Base-by-base conservation (phyloP, 2,797 vertebrate genomes). In the Myotis planiceps region DNA sequence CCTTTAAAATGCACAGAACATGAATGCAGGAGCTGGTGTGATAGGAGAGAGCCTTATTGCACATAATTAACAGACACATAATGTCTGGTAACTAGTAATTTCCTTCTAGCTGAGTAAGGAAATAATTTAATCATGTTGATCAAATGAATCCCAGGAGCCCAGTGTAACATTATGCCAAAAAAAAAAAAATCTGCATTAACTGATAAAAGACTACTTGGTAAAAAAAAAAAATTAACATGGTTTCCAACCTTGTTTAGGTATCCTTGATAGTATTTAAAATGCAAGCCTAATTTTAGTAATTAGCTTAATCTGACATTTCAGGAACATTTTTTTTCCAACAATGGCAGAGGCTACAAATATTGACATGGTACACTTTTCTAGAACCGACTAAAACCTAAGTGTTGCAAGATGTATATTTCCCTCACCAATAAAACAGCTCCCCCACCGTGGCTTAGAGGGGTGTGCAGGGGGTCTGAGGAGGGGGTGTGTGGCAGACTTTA, bases 51-150 rank as follows among this genome's bases (percentile, higher is more conserved):
- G 97, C 96, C 98, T 98, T 98, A 99, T 98, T 98, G 98, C 97
- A 98, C 98, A 98, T 98, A 99, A 99, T 98, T 98, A 99, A 98
- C 98, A 99, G 98, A 98, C 98, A 99, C 99, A 99, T 99, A 99
- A 99, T 98, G 98, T 99, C 98, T 98, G 98, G 98, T 99, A 99
- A 99, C 99, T 99, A 98, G 98, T 98, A 99, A 99, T 99, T 99
- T 99, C 99, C 98, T 99, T 99, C 98, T 98, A 99, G 98, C 99
- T 99, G 99, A 99, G 99, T 99, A 99, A 99, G 99, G 98, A 99
- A 99, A 99, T 99, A 99, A 99, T 99, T 99, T 99, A 99, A 99
- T 99, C 98, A 98, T 94, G 98, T 98, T 98, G 98, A 99, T 99
- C 98, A 99, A 99, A 99, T 99, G 99, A 99, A 98, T 99, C 99